Evolutionary conservation across 2,113 vertebrate species (phyloP), one percentile per base, ranked within the genome.

Genomic region (Pipa parva): DNA sequence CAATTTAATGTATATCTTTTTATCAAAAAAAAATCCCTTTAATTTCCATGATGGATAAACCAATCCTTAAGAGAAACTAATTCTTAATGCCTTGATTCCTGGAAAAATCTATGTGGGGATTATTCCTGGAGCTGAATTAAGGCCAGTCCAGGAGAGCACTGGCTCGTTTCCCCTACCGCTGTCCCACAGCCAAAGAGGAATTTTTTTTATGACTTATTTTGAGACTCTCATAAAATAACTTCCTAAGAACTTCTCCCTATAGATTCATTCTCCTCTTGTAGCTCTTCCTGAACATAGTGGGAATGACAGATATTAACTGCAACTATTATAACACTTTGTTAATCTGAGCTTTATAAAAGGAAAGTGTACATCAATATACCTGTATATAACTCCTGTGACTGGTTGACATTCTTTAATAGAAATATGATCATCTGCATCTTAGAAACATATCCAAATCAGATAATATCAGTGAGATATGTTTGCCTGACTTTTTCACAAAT

Each of bases 161-260:
- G 63, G 51, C 51, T 56, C 13, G 28, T 56, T 45, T 56, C 31
- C 50, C 45, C 25, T n/a, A 29, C 26, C 26, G 45, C 51, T 65
- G 25, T 45, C 37, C 18, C 37, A 22, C 36, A 29, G 63, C 63
- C 63, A 65, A 56, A 60, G 20, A 17, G 15, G 33, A 55, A 55
- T 17, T 42, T 26, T 36, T 28, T 56, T 65, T 65, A 65, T 56
- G 36, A 26, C 63, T 65, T 65, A 65, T 55, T 56, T 65, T 45
- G 63, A 49, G 21, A 65, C 11, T 56, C 63, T 65, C 63, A 56
- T 65, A 65, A 65, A 65, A 56, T 56, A 65, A 56, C 63, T 56
- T 65, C 63, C 63, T 65, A 36, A 65, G 63, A 63, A 63, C 51
- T 46, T 55, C 51, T 52, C 51, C 63, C 54, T 46, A 45, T 31